Percentiles rank a stretch among this genome's conserved stretches.
Evolutionary conservation across 1,140 invertebrate genomes (phyloP).

Genomic region (Galendromus occidentalis): DNA sequence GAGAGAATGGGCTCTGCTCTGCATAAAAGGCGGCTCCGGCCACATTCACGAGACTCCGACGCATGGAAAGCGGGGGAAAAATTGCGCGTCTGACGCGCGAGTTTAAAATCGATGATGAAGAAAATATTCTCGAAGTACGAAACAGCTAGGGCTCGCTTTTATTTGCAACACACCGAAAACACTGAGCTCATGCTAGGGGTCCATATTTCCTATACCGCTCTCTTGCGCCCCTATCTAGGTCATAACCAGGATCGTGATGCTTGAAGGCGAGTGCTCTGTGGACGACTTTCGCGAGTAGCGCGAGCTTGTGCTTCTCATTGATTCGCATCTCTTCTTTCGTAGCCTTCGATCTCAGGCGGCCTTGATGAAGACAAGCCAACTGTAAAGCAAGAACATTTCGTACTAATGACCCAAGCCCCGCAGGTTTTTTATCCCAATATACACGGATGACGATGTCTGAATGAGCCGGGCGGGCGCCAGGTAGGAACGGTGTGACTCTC

Average conservation of each 20-base stretch:
- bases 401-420: background rate
- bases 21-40: too few relatives aligned
- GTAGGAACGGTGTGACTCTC: background rate
- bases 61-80: too few relatives aligned
- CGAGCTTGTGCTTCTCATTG: background rate
- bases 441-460: background rate
- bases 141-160: too few relatives aligned
- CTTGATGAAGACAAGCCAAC: background rate
- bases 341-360: background rate
- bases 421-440: background rate
- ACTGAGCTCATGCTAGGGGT: background rate
- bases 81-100: too few relatives aligned
- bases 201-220: background rate
- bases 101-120: too few relatives aligned
- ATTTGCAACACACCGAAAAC: too few relatives aligned
- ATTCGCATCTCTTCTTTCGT: background rate
- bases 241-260: background rate
- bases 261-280: background rate
- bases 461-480: background rate
- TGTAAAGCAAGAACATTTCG: background rate
- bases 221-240: background rate
- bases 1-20: too few relatives aligned
- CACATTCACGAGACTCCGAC: too few relatives aligned
- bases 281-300: background rate
- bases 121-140: too few relatives aligned